Evolutionary conservation across 1,140 invertebrate species (phyloP).

Genomic region (Drosophila tsacasi): DNA sequence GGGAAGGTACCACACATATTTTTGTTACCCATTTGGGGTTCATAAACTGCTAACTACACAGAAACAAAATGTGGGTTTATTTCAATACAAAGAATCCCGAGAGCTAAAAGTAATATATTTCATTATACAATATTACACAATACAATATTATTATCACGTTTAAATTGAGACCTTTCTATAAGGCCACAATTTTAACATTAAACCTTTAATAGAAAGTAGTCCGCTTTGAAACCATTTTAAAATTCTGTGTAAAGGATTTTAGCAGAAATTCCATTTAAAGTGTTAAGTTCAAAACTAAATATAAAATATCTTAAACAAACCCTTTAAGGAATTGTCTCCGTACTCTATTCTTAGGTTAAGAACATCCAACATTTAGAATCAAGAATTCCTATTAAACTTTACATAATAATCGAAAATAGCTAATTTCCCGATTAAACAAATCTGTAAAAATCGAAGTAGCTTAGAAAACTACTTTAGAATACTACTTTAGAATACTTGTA

Average conservation of each 20-base stretch:
- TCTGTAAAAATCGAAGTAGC: constrained; percentile 1
- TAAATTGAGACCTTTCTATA: no score
- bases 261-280: neutral
- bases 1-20: constrained; percentile 12
- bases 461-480: constrained; percentile 2
- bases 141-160: no score
- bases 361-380: neutral
- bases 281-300: no score
- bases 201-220: no score
- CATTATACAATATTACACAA: no score
- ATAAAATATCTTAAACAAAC: no score
- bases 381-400: neutral
- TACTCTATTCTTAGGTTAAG: neutral
- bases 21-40: neutral
- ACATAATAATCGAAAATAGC: neutral
- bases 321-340: no score
- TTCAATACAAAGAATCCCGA: neutral
- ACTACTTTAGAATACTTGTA: constrained; percentile 5
- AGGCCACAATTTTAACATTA: no score
- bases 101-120: neutral
- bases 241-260: neutral
- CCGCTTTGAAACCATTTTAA: neutral
- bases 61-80: neutral
- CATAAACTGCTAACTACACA: neutral
- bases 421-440: neutral